Percentiles rank a stretch among this genome's conserved stretches.
phyloP scores from a whole-genome alignment of 1,140 invertebrate genomes.

The Drosophila pruinosa region DNA sequence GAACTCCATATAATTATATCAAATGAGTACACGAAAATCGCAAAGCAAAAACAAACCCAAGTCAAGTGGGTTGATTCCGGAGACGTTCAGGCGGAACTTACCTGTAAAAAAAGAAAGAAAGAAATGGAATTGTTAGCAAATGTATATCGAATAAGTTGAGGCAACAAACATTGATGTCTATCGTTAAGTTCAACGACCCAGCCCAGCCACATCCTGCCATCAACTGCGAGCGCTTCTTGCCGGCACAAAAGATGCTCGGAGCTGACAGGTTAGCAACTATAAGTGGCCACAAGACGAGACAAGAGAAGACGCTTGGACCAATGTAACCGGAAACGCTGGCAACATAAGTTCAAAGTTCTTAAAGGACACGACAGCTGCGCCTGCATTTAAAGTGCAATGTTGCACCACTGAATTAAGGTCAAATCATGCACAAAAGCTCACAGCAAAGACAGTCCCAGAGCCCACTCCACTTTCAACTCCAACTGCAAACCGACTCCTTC shows the following conservation, averaged over 20 bases:
- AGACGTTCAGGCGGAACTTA: conserved; percentile 54
- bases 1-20: conserved; percentile 59
- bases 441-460: not conserved
- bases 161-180: too few relatives aligned
- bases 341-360: conserved; percentile 68
- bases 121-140: conserved; percentile 40
- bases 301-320: not conserved
- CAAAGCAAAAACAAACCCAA: conserved; percentile 16
- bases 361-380: conserved; percentile 44
- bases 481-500: too few relatives aligned
- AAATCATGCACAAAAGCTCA: conserved; percentile 60
- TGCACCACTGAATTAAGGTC: conserved; percentile 73
- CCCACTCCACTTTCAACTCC: not conserved
- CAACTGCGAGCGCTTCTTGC: conserved; percentile 57
- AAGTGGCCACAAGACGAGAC: conserved; percentile 11
- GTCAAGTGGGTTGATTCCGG: conserved; percentile 29
- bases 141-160: conserved; percentile 42
- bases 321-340: conserved; percentile 65
- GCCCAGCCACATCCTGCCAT: not conserved
- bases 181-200: conserved; percentile 62
- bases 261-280: not conserved
- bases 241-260: conserved; percentile 54
- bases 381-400: conserved; percentile 70
- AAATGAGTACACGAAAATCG: conserved; percentile 69
- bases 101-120: conserved; percentile 45